Evolutionary conservation across 2,888 invertebrate genomes (phyloP).

Genomic region (Lymantria monacha): DNA sequence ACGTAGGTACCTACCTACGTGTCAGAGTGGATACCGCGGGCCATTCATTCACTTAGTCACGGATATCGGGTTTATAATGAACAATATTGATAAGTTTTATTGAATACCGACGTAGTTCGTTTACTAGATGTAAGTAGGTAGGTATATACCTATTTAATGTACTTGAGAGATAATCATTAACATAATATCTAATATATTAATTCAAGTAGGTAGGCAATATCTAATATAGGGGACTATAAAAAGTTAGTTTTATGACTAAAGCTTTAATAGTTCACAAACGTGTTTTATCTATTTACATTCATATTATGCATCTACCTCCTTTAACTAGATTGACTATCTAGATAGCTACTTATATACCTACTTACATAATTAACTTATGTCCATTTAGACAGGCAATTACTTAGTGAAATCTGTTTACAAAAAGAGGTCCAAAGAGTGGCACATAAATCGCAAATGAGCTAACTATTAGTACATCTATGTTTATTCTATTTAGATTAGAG

Average conservation of each 20-base stretch:
- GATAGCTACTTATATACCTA: neutral
- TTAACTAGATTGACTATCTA: too few species aligned
- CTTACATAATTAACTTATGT: too few species aligned
- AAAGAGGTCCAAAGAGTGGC: too few species aligned
- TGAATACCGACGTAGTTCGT: slow-evolving; percentile 30
- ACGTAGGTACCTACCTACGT: slow-evolving; percentile 21
- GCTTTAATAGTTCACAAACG: neutral
- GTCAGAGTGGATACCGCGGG: slow-evolving; percentile 38
- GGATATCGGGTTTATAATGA: slow-evolving; percentile 47
- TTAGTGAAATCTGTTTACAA: too few species aligned
- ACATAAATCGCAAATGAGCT: too few species aligned
- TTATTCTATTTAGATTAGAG: too few species aligned
- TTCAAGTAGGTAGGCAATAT: neutral
- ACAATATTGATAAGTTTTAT: slow-evolving; percentile 43
- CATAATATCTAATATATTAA: neutral
- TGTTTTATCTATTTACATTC: neutral
- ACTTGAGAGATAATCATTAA: slow-evolving; percentile 8
- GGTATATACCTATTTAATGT: neutral
- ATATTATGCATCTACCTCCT: neutral
- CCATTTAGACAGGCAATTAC: too few species aligned
- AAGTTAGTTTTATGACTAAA: neutral
- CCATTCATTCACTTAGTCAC: slow-evolving; percentile 60
- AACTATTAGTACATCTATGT: too few species aligned
- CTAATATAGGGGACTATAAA: neutral
- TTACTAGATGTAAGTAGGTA: slow-evolving; percentile 12